These are phyloP conservation scores for Aphaenogaster rudis DNA, from an alignment of 1,140 invertebrate genomes.

Conservation along the genomic window DNA sequence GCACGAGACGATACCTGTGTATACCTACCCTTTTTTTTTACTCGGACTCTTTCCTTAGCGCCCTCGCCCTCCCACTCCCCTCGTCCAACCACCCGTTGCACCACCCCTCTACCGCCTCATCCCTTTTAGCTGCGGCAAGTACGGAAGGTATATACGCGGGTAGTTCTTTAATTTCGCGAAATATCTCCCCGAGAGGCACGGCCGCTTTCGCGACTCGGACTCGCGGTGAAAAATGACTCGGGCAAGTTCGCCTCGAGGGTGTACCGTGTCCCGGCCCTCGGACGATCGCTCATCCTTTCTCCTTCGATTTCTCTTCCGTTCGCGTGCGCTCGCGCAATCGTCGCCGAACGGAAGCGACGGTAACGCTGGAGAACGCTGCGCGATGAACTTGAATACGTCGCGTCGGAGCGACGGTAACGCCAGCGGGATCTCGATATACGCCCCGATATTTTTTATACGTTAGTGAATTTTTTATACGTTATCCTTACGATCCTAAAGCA, in stretches of 20 bases:
- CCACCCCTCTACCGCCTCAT: conserved; percentile 1
- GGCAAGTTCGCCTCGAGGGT: conserved; percentile 56
- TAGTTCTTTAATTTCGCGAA: conserved; percentile 67
- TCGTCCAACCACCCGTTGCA: conserved; percentile 2
- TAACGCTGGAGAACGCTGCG: not conserved
- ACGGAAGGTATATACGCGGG: conserved; percentile 22
- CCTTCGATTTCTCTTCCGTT: conserved; percentile 64
- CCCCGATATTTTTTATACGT: not conserved
- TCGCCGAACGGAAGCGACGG: conserved; percentile 37
- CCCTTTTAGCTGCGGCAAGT: conserved; percentile 41
- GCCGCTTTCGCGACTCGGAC: conserved; percentile 18
- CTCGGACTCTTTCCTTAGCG: not conserved
- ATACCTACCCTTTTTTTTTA: conserved; percentile 15
- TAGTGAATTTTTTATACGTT: not conserved
- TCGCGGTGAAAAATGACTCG: conserved; percentile 70
- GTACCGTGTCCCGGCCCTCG: conserved; percentile 31
- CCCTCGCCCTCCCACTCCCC: not conserved
- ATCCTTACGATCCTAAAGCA: not conserved
- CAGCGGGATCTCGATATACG: not conserved
- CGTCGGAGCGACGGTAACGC: not conserved
- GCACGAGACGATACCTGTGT: conserved; percentile 29
- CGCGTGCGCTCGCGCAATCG: conserved; percentile 55
- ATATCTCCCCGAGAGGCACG: conserved; percentile 42
- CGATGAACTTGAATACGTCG: conserved; percentile 5
- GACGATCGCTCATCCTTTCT: conserved; percentile 70